A percentile compares a stretch with the other conserved stretches of the same genome.
These are phyloP conservation scores for Vulpes ferrilata DNA, from an alignment of 2,113 vertebrate genomes.

Conservation along the genomic window DNA sequence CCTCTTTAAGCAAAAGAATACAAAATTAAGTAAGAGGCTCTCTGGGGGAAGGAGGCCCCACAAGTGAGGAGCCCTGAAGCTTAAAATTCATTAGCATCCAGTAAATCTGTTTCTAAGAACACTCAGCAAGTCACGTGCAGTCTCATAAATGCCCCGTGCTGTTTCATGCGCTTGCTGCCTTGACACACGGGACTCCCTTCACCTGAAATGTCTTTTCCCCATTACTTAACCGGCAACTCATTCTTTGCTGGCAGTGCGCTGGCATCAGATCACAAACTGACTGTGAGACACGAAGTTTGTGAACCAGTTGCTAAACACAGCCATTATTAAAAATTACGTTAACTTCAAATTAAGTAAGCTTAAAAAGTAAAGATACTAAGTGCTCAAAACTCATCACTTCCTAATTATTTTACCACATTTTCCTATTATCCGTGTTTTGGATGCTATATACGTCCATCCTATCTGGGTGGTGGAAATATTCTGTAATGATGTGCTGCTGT, in stretches of 20 bases:
- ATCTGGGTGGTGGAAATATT: neutral
- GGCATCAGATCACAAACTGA: neutral
- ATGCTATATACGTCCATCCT: neutral
- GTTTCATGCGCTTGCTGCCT: neutral
- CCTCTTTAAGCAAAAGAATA: conserved; percentile 37
- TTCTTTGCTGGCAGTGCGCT: neutral
- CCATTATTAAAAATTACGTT: neutral
- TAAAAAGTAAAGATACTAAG: conserved; percentile 2
- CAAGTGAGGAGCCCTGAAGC: neutral
- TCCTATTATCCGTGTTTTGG: neutral
- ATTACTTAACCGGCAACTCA: neutral
- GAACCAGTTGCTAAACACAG: neutral
- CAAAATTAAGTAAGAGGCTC: neutral
- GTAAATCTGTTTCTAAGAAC: neutral
- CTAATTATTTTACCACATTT: neutral
- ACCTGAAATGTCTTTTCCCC: neutral
- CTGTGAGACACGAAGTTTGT: neutral
- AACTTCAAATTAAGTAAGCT: conserved; percentile 20
- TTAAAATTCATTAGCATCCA: conserved; percentile 15
- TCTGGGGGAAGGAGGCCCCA: neutral
- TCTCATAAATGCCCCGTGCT: neutral
- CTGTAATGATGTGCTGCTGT: neutral
- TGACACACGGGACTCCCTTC: neutral
- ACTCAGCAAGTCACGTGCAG: neutral
- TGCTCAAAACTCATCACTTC: neutral